phyloP scores from a whole-genome alignment of 2,888 invertebrate genomes.

The Athalia rosae region DNA sequence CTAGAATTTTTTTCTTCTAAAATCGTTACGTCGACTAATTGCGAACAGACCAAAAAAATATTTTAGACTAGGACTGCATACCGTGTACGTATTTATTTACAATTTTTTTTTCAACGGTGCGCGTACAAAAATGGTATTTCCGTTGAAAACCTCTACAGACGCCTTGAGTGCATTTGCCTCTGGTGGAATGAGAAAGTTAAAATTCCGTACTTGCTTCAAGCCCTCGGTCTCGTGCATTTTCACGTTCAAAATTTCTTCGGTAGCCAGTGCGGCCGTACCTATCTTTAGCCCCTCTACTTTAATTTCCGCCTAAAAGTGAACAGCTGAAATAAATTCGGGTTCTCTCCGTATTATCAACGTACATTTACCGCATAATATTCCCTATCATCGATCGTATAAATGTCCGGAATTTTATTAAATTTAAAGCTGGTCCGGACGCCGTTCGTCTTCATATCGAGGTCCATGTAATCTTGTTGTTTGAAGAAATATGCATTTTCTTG shows the following conservation, averaged over 20 bases:
- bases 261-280: constrained; percentile 56
- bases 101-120: constrained; percentile 53
- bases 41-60: too few species aligned
- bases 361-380: constrained; percentile 57
- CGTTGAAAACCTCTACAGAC: constrained; percentile 57
- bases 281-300: constrained; percentile 58
- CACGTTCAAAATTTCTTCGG: constrained; percentile 57
- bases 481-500: constrained; percentile 57
- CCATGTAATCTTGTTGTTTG: constrained; percentile 56
- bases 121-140: constrained; percentile 54
- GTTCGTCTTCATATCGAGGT: constrained; percentile 54
- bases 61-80: too few species aligned
- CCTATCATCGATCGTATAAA: constrained; percentile 56
- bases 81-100: too few species aligned
- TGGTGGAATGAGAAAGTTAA: constrained; percentile 58
- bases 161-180: constrained; percentile 56
- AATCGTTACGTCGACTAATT: too few species aligned
- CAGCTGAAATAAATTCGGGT: constrained; percentile 7
- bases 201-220: constrained; percentile 50
- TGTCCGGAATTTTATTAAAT: constrained; percentile 56
- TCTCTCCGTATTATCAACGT: not conserved
- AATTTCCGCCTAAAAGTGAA: constrained; percentile 58
- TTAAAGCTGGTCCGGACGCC: constrained; percentile 54
- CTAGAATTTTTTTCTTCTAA: too few species aligned
- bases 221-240: constrained; percentile 56